Base-by-base conservation (phyloP, 2,888 invertebrate genomes). In the Tetheella fluctuosa region DNA sequence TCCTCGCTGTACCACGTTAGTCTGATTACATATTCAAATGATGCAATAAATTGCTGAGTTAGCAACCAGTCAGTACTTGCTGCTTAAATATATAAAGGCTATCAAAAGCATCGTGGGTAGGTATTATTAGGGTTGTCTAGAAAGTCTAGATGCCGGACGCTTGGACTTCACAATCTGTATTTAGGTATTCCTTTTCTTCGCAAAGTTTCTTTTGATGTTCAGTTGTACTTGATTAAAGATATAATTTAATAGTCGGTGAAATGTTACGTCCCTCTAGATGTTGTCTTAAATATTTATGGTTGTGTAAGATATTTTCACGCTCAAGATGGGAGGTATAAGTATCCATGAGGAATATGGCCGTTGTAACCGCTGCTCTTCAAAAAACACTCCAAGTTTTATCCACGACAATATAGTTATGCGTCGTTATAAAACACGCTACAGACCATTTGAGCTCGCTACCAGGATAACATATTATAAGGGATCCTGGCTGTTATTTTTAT, bases 401-500 rank as follows among this genome's bases (percentile, higher is more conserved):
- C 76, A 65, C 59, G 54, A 76, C 77, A 77, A 78, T 75, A 80
- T 74, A 77, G 76, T 73, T 78, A 79, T 74, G 69, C 73, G 77
- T 79, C 80, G 80, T 84, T 85, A 85, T 81, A 85, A 80, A 85
- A 77, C 74, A 81, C 72, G 73, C 72, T 79, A 77, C 83, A 82
- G 75, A 74, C 83, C 83, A 84, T 86, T 86, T 80, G 83, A 80
- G 77, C 79, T 67, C 74, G 72, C 70, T 75, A 73, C 78, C 64
- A 71, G 79, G 75, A 71, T 80, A 84, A 83, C 81, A 81, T 85
- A 83, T 83, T 83, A 77, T 79, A 76, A 74, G 76, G 78, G 78
- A 77, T 75, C 73, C 70, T 77, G 73, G 75, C 80, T 83, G 81
- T 88, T 88, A 88, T 88, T 89, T 88, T 88, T 89, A 87, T 85